phyloP scores from a whole-genome alignment of 1,140 invertebrate species.

The Brachionus koreanus region DNA sequence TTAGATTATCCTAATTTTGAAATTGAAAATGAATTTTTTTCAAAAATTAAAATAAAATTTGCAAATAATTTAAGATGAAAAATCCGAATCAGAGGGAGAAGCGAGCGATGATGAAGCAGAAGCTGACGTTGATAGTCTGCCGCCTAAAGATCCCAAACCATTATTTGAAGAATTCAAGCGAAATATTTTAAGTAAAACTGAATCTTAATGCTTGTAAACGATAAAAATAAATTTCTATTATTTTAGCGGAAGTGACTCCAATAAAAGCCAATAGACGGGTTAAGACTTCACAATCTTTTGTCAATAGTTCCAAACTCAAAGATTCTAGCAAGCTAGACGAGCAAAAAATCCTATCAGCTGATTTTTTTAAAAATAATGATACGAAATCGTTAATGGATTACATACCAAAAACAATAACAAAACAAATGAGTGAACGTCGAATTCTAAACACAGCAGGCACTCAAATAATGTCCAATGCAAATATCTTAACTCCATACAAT shows the following conservation, averaged over 20 bases:
- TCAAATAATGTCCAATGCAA: neutral
- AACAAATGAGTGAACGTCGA: neutral
- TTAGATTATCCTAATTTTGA: neutral
- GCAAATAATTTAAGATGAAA: neutral
- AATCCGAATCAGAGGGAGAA: conserved; percentile 25
- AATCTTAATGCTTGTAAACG: neutral
- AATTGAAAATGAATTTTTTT: neutral
- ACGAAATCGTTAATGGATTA: neutral
- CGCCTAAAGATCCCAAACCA: neutral
- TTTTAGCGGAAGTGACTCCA: conserved; percentile 1
- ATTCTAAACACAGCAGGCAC: conserved; percentile 7
- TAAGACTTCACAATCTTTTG: neutral
- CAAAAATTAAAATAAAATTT: neutral
- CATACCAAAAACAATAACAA: neutral
- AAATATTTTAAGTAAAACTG: neutral
- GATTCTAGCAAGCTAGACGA: neutral
- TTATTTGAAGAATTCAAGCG: neutral
- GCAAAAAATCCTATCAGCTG: neutral
- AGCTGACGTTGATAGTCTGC: neutral
- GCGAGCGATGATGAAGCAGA: conserved; percentile 34
- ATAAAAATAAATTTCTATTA: neutral
- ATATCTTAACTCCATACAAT: neutral
- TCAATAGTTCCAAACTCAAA: neutral
- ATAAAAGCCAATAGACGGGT: neutral
- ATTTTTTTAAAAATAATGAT: conserved; percentile 21